Conservation (phyloP, 2,888 invertebrate genomes). For the Tipula unca region DNA sequence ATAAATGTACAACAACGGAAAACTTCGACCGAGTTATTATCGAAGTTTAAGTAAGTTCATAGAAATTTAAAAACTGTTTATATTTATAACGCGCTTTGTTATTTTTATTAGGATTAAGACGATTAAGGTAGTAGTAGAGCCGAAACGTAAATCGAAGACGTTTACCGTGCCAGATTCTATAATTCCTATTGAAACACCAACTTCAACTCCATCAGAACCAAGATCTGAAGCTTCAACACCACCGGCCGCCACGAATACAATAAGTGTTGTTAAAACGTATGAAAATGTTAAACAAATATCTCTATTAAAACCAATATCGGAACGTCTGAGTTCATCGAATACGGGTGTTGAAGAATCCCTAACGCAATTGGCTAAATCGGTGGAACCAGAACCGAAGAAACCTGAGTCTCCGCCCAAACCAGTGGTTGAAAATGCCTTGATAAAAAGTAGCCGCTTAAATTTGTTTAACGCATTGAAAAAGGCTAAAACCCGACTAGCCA, state of each 20-base stretch:
- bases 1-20: neutral
- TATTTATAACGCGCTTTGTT: neutral
- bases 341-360: neutral
- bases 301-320: constrained; percentile 27
- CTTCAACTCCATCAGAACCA: neutral
- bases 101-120: neutral
- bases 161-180: neutral
- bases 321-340: constrained; percentile 22
- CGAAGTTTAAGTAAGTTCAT: neutral
- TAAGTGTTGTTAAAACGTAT: neutral
- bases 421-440: constrained; percentile 20
- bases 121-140: neutral
- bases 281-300: constrained; percentile 25
- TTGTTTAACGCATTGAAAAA: constrained; percentile 36
- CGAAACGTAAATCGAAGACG: neutral
- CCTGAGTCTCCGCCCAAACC: neutral
- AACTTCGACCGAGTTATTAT: neutral
- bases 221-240: neutral
- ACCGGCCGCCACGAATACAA: neutral
- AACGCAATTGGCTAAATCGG: neutral
- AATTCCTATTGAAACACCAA: neutral
- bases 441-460: constrained; percentile 35
- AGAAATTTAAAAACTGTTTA: neutral
- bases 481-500: constrained; percentile 30
- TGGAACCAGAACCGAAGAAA: neutral